Evolutionary conservation across 2,888 invertebrate species (phyloP).

Genomic region (Spisula solida): DNA sequence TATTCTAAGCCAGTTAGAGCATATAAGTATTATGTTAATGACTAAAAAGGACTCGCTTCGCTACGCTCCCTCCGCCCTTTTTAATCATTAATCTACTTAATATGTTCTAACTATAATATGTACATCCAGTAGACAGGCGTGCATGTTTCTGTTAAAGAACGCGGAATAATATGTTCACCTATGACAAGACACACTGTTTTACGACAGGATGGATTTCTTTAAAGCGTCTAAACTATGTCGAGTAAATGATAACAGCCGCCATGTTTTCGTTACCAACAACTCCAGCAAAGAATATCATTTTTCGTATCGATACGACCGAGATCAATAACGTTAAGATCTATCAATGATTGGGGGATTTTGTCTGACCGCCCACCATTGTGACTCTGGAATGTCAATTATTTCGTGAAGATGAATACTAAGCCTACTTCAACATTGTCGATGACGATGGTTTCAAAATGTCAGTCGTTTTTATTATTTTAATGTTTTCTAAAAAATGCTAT

Average conservation of each 20-base stretch:
- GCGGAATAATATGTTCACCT: too few species aligned
- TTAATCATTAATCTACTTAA: too few species aligned
- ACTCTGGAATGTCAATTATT: conserved; percentile 7
- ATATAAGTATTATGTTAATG: too few species aligned
- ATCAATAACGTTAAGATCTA: background rate
- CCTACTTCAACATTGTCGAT: background rate
- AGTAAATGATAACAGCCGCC: background rate
- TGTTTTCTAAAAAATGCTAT: background rate
- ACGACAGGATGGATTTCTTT: background rate
- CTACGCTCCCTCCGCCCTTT: too few species aligned
- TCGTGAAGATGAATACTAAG: background rate
- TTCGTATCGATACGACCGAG: background rate
- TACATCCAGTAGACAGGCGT: too few species aligned
- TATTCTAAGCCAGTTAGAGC: too few species aligned
- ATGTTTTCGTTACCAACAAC: background rate
- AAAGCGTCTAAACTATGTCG: background rate
- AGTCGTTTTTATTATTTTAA: background rate
- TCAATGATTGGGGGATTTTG: background rate
- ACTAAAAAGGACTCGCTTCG: too few species aligned
- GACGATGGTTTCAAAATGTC: background rate
- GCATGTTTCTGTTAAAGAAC: too few species aligned
- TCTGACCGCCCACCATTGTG: background rate
- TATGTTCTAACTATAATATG: too few species aligned
- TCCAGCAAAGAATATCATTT: background rate
- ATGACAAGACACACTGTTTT: background rate